These are phyloP conservation scores for Bombus terrestris DNA, from an alignment of 1,140 invertebrate genomes.

Conservation along the genomic window DNA sequence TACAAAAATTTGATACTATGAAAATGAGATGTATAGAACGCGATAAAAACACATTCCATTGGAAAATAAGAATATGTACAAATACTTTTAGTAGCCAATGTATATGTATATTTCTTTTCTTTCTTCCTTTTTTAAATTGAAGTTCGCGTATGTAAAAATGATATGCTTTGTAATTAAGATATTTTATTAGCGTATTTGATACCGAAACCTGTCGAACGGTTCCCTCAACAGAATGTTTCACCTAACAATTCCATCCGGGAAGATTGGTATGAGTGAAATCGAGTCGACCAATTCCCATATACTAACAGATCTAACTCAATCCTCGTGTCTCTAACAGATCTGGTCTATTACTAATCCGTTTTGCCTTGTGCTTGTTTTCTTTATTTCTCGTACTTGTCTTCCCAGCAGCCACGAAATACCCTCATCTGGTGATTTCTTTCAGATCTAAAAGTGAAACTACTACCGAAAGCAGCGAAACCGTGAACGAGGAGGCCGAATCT, in stretches of 20 bases:
- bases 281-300: too few species aligned
- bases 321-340: background rate
- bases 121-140: background rate
- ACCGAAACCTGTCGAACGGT: background rate
- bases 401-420: constrained; percentile 61
- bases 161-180: background rate
- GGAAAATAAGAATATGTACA: background rate
- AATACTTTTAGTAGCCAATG: background rate
- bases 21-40: background rate
- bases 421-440: constrained; percentile 81
- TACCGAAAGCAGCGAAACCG: constrained; percentile 76
- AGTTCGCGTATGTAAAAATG: background rate
- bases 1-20: background rate
- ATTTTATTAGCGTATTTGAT: background rate
- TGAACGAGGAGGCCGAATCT: constrained; percentile 77
- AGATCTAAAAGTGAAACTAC: constrained; percentile 81
- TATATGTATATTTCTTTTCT: background rate
- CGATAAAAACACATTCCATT: background rate
- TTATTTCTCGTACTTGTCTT: constrained; percentile 52
- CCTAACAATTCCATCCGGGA: constrained; percentile 27
- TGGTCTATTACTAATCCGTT: constrained; percentile 25
- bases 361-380: constrained; percentile 29
- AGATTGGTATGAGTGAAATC: constrained; percentile 30
- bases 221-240: constrained; percentile 14
- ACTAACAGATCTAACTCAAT: constrained; percentile 14